Conservation (phyloP, 2,113 vertebrate genomes). For the Phycodurus eques region DNA sequence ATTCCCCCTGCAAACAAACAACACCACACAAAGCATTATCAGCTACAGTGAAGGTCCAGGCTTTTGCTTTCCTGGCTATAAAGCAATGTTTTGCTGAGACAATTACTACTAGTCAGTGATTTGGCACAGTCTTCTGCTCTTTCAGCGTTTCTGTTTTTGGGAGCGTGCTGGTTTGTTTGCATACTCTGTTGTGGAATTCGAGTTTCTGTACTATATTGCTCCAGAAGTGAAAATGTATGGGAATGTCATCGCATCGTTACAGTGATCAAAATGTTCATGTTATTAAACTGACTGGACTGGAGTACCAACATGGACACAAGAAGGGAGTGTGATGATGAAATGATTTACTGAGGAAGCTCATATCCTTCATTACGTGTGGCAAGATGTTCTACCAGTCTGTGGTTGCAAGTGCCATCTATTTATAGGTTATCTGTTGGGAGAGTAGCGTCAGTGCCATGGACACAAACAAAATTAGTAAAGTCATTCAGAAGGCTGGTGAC, state of each 20-base stretch:
- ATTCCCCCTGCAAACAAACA: slow-evolving; percentile 50
- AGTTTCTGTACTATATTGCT: background rate
- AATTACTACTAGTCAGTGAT: slow-evolving; percentile 40
- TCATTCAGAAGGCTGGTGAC: too few species aligned
- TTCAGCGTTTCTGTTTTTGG: slow-evolving; percentile 24
- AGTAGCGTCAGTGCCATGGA: too few species aligned
- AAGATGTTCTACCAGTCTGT: too few species aligned
- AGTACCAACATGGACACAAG: too few species aligned
- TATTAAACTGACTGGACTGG: too few species aligned
- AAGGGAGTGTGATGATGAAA: too few species aligned
- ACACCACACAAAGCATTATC: slow-evolving; percentile 63
- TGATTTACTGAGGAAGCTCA: too few species aligned
- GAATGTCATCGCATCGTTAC: background rate
- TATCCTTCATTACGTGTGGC: too few species aligned
- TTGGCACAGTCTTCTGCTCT: slow-evolving; percentile 22
- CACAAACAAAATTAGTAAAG: too few species aligned
- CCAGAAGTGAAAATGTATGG: background rate
- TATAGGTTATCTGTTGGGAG: too few species aligned
- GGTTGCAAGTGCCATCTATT: too few species aligned
- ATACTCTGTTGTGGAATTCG: background rate
- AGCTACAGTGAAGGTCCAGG: slow-evolving; percentile 55
- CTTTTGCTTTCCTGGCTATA: slow-evolving; percentile 34
- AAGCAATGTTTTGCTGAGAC: slow-evolving; percentile 49
- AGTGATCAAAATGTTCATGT: background rate
- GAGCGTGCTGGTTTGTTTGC: slow-evolving; percentile 30